phyloP scores from a whole-genome alignment of 2,797 vertebrate genomes.

The Lindbergichthys nudifrons region DNA sequence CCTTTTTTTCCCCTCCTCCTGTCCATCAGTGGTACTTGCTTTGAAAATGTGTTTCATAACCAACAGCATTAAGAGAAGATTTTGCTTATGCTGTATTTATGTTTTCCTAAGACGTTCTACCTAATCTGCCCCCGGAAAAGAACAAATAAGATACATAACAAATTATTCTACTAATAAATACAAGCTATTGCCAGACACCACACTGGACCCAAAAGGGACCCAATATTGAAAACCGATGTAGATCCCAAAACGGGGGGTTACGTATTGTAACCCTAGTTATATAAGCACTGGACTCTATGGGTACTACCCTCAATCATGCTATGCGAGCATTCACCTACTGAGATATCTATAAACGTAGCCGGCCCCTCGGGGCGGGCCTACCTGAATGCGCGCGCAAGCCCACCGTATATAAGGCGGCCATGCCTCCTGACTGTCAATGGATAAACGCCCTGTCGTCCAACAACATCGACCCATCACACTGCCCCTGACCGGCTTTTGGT shows the following conservation, averaged over 20 bases:
- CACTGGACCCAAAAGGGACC: neutral
- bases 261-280: too few relatives aligned
- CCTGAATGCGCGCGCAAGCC: too few relatives aligned
- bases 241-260: neutral
- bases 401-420: too few relatives aligned
- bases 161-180: slow-evolving; percentile 19
- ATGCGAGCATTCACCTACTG: too few relatives aligned
- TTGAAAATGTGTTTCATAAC: slow-evolving; percentile 18
- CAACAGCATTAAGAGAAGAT: neutral
- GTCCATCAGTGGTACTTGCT: neutral
- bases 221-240: neutral
- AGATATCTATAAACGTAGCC: too few relatives aligned
- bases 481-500: too few relatives aligned
- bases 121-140: slow-evolving; percentile 3
- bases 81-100: neutral
- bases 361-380: too few relatives aligned
- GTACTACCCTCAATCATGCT: too few relatives aligned
- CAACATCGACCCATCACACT: too few relatives aligned
- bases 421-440: too few relatives aligned
- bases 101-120: slow-evolving; percentile 19
- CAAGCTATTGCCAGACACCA: neutral
- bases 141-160: slow-evolving; percentile 4
- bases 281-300: too few relatives aligned
- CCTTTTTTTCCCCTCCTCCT: neutral
- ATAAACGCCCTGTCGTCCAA: too few relatives aligned